These are phyloP conservation scores for Drosophila fulvimacula DNA, from an alignment of 2,888 invertebrate genomes.

Conservation along the genomic window DNA sequence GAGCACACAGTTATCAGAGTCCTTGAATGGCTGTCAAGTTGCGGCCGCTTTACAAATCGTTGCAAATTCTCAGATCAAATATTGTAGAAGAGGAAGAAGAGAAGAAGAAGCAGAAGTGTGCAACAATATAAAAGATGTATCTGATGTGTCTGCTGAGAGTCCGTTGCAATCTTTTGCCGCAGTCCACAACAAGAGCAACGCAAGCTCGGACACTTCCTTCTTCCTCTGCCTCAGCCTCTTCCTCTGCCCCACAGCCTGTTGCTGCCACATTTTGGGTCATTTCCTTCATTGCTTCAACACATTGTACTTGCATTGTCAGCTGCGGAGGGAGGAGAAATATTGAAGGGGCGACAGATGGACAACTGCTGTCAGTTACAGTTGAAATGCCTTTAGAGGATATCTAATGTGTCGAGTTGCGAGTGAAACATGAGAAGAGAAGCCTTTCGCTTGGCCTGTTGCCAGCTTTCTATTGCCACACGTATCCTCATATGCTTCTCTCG, in stretches of 20 bases:
- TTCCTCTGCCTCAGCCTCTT: conserved; percentile 13
- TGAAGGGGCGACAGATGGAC: not conserved
- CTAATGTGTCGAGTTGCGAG: conserved; percentile 6
- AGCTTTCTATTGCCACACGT: conserved; percentile 57
- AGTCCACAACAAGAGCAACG: conserved; percentile 45
- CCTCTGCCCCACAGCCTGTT: conserved; percentile 26
- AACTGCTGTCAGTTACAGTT: conserved; percentile 38
- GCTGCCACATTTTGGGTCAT: conserved; percentile 56
- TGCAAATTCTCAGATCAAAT: conserved; percentile 59
- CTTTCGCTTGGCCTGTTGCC: conserved; percentile 34
- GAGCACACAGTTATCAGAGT: conserved; percentile 25
- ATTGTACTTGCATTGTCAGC: conserved; percentile 41
- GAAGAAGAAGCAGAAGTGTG: conserved; percentile 20
- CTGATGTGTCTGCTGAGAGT: conserved; percentile 21
- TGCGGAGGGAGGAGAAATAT: not conserved
- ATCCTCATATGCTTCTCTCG: conserved; percentile 45
- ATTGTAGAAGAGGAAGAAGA: conserved; percentile 12
- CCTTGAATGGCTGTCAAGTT: conserved; percentile 60
- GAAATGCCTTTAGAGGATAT: conserved; percentile 48
- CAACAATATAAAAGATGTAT: conserved; percentile 52
- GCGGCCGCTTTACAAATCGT: conserved; percentile 54
- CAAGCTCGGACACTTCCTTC: conserved; percentile 21
- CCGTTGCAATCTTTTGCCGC: conserved; percentile 34
- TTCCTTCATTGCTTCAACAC: conserved; percentile 41
- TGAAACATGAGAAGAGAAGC: not conserved